phyloP scores from a whole-genome alignment of 30 jellyfish, hydroid and myxozoan species.

The Chrysaora quinquecirrha region DNA sequence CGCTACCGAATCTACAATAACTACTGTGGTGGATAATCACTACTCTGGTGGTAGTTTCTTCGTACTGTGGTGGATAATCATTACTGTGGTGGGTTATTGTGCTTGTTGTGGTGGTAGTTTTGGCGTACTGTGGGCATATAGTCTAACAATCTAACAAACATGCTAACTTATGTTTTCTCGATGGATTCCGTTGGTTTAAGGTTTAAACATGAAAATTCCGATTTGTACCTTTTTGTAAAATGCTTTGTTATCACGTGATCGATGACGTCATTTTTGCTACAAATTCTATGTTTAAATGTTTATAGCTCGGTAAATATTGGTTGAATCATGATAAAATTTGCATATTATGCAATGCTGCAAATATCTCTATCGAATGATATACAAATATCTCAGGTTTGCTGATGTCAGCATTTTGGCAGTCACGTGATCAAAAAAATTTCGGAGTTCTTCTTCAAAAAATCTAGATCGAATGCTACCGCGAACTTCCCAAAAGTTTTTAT shows the following conservation, averaged over 20 bases:
- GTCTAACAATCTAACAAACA: not conserved
- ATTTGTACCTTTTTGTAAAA: not conserved
- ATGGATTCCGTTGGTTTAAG: not conserved
- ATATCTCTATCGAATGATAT: not conserved
- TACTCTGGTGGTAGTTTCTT: no score
- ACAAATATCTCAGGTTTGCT: not conserved
- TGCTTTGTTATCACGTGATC: slow-evolving; percentile 1
- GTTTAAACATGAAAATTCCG: not conserved
- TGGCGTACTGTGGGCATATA: no score
- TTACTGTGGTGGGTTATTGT: no score
- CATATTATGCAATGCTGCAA: not conserved
- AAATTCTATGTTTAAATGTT: not conserved
- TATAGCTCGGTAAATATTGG: not conserved
- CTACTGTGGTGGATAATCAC: no score
- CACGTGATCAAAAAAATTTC: not conserved
- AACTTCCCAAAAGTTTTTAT: no score
- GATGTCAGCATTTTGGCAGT: not conserved
- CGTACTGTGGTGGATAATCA: no score
- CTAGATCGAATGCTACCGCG: no score
- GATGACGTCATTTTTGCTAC: not conserved
- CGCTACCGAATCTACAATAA: no score
- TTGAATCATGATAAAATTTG: not conserved
- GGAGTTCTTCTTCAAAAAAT: not conserved
- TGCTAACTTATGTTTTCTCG: not conserved
- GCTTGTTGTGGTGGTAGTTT: no score